Percentiles rank a stretch among this genome's conserved stretches.
Conservation (phyloP, 2,797 vertebrate species). For the Margarornis squamiger region DNA sequence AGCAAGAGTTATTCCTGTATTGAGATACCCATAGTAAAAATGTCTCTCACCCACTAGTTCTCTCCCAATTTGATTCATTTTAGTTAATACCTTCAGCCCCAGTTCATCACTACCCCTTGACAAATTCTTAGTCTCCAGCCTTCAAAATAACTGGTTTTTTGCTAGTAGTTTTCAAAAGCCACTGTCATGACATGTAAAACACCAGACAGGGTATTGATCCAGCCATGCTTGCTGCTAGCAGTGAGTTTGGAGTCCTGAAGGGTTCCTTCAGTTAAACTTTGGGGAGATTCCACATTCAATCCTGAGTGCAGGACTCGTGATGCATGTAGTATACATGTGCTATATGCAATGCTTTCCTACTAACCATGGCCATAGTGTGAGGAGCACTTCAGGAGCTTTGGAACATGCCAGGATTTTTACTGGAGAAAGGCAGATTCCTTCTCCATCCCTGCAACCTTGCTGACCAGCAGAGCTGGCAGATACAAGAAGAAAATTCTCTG, state of each 20-base stretch:
- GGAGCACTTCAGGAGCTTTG: background rate
- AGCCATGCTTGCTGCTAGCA: background rate
- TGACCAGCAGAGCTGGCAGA: background rate
- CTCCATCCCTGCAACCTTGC: background rate
- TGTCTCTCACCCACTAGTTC: background rate
- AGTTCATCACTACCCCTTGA: background rate
- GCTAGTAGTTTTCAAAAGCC: background rate
- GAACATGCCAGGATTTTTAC: background rate
- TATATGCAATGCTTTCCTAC: background rate
- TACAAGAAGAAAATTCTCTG: background rate
- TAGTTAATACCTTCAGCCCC: background rate
- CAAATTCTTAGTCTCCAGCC: background rate
- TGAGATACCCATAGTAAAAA: background rate
- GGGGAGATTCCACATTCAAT: background rate
- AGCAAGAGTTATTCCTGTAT: background rate
- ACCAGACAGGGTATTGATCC: background rate
- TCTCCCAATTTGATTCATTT: background rate
- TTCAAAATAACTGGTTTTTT: background rate
- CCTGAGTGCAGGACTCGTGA: background rate
- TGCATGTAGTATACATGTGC: rapidly evolving
- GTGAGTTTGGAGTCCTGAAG: background rate
- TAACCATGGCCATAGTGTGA: background rate
- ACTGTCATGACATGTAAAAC: background rate
- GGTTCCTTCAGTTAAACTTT: background rate
- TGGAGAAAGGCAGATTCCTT: background rate